Base-by-base conservation (phyloP, 2,113 vertebrate species). In the Jacana jacana region DNA sequence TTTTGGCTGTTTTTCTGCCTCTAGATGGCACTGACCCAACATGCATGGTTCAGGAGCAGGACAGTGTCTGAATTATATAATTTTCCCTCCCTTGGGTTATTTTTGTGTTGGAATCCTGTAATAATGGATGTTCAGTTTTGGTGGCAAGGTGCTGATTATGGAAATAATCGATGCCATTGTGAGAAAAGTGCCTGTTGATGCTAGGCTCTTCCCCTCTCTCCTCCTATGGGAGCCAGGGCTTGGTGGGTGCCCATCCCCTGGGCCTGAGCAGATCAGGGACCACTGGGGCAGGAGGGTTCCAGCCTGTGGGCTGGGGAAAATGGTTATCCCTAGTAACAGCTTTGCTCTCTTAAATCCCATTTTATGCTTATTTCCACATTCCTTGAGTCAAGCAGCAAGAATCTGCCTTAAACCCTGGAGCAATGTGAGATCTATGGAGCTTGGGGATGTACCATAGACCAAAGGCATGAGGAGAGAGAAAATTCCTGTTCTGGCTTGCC, bases 1-100 rank as follows among this genome's bases (percentile, higher is more conserved):
- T 72, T 61, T n/a, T 1, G 23, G 5, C 27, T 10, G 39, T 10
- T 77, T 81, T 70, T 76, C 72, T 76, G 84, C 93, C 97, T 97
- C 94, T 97, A 97, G 97, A 94, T 97, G 97, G 97, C 96, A 95
- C 81, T 97, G 95, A 93, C 90, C 83, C 71, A 87, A 95, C 95
- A 17, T 17, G 69, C 61, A 88, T 2, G 19, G 42, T 0, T 39
- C 4, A 1, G 51, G 58, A 95, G 42, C 65, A 71, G 42, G 81
- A 63, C 54, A 15, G 54, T 30, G 75, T 10, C 65, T 68, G 60
- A 82, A 58, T 90, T 10, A 10, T 10, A 37, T 55, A 14, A n/a
- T 83, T 51, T 6, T 58, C 76, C 46, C 23, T 65, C 37, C 57
- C 81, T 27, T 46, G 39, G 72, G 81, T 96, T 97, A 94, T 97